phyloP scores from a whole-genome alignment of 2,888 invertebrate species.

The Hirtodrosophila confusa region DNA sequence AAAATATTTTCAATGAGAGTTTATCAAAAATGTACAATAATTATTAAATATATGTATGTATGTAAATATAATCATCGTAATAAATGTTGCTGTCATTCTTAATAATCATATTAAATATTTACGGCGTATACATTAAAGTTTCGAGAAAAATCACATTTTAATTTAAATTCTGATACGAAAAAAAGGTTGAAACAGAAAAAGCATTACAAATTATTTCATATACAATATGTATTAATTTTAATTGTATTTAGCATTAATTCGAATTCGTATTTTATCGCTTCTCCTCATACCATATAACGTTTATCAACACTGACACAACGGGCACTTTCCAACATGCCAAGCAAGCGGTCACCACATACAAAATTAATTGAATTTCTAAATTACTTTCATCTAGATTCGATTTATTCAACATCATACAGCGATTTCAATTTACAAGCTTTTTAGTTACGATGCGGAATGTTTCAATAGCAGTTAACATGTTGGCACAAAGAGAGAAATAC shows the following conservation, averaged over 20 bases:
- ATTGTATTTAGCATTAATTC: conserved; percentile 38
- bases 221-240: conserved; percentile 55
- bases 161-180: conserved; percentile 79
- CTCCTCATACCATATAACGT: conserved; percentile 18
- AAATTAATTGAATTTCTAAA: conserved; percentile 50
- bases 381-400: conserved; percentile 26
- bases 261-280: neutral
- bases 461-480: conserved; percentile 25
- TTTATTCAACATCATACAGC: conserved; percentile 26
- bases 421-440: conserved; percentile 52
- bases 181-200: conserved; percentile 69
- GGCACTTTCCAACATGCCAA: conserved; percentile 40
- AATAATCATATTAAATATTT: conserved; percentile 79
- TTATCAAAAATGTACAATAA: conserved; percentile 80
- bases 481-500: conserved; percentile 8
- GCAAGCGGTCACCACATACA: conserved; percentile 54
- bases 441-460: conserved; percentile 15
- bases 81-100: conserved; percentile 68
- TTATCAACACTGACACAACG: conserved; percentile 60
- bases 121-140: conserved; percentile 81
- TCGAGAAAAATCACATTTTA: conserved; percentile 81
- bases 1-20: conserved; percentile 70
- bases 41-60: conserved; percentile 66
- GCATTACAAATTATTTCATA: conserved; percentile 51
- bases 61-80: conserved; percentile 73